phyloP scores from a whole-genome alignment of 2,113 vertebrate species.

The Petroica traversi region DNA sequence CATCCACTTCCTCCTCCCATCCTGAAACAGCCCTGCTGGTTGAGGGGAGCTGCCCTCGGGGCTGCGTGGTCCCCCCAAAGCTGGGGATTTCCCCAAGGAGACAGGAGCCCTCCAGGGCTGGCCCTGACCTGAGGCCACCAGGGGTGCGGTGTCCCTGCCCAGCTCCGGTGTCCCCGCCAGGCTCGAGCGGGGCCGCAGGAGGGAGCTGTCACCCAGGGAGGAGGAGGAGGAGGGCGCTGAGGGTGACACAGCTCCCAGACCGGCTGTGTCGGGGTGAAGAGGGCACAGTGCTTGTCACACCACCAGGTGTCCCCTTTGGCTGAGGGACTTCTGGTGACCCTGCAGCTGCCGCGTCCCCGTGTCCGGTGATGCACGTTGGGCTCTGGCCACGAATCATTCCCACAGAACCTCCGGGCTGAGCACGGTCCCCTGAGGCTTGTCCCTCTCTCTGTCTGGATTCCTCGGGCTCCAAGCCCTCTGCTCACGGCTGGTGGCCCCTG shows the following conservation, averaged over 20 bases:
- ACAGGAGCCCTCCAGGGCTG: neutral
- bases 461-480: neutral
- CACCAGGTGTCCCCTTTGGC: neutral
- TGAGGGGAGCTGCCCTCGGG: neutral
- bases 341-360: neutral
- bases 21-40: too few relatives aligned
- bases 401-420: fast-evolving
- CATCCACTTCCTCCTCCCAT: neutral
- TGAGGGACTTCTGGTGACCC: fast-evolving
- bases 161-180: neutral
- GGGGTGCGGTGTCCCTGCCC: fast-evolving
- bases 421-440: neutral
- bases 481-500: neutral
- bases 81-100: fast-evolving
- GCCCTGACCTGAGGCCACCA: neutral
- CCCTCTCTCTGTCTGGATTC: fast-evolving
- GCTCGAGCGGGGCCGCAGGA: fast-evolving
- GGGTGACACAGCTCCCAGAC: fast-evolving
- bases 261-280: neutral
- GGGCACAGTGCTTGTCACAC: neutral
- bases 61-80: fast-evolving
- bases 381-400: fast-evolving
- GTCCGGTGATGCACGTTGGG: fast-evolving
- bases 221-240: neutral
- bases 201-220: neutral